Evolutionary conservation across 53 echinoderm and acorn worm species (phyloP), one percentile per base, ranked within the genome.

Genomic region (Hippasteria phrygiana): DNA sequence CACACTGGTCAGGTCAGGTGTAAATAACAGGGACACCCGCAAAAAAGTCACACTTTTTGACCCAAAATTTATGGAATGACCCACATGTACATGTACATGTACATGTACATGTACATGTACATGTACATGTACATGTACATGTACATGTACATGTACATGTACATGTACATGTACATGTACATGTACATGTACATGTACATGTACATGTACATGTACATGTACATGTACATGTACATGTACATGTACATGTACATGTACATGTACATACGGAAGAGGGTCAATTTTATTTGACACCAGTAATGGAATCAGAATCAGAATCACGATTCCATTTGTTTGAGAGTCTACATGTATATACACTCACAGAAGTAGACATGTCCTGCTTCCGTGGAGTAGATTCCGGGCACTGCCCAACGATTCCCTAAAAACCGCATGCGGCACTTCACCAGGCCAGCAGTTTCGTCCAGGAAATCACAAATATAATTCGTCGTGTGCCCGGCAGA

Each of bases 141-240:
- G 33, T 31, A 66, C 66, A 27, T 3, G 66, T 38, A 71, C 38
- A 13, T n/a, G 37, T 71, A 71, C 71, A 36, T 36, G 36, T 71
- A 66, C 66, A 66, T 66, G 28, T 66, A 28, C 66, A 31, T 66
- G 66, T n/a, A n/a, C 33, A 66, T 59, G 20, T 59, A 17, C 18
- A 66, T 66, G 28, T 66, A 31, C 33, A 31, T 10, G 33, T 31
- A 14, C 66, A 66, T 3, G 20, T 8, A 18, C 20, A 18, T 17
- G 20, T 59, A 8, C 20, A 8, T 24, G 59, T n/a, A n/a, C n/a
- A n/a, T n/a, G n/a, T 59, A 11, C 14, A 24, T 3, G 33, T 31
- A 66, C 66, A 27, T 3, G 66, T 38, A 71, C 38, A 13, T n/a
- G 37, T 71, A 71, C 71, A 36, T 36, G 36, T 71, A 66, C 66